phyloP scores from a whole-genome alignment of 2,797 vertebrate species.

The Moxostoma hubbsi region DNA sequence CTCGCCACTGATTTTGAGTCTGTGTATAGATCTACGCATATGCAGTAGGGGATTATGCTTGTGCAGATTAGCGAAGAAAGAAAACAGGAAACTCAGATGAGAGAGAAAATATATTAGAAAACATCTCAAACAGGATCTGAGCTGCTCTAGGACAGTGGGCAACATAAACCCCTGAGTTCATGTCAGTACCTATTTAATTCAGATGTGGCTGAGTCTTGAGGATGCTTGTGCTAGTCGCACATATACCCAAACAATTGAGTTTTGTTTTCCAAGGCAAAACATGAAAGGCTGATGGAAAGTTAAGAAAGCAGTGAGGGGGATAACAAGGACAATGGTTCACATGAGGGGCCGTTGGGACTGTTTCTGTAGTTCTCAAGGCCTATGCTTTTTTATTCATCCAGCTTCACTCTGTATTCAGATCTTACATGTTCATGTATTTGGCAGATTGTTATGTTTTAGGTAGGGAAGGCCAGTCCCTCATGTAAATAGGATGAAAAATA shows the following conservation, averaged over 20 bases:
- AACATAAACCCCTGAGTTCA: not conserved
- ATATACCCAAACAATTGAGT: slow-evolving; percentile 5
- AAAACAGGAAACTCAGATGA: slow-evolving; percentile 19
- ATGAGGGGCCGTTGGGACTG: slow-evolving; percentile 63
- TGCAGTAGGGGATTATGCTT: not conserved
- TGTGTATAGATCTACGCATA: not conserved
- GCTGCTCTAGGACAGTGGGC: slow-evolving; percentile 16
- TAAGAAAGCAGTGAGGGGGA: slow-evolving; percentile 45
- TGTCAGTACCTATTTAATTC: slow-evolving; percentile 29
- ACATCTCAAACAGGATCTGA: slow-evolving; percentile 14
- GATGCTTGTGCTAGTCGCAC: not conserved
- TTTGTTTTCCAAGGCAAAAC: slow-evolving; percentile 13
- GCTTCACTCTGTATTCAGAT: too few relatives aligned
- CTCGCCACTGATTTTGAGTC: too few relatives aligned
- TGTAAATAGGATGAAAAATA: too few relatives aligned
- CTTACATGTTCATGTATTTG: too few relatives aligned
- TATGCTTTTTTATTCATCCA: too few relatives aligned
- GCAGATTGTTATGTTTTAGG: too few relatives aligned
- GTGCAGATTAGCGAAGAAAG: slow-evolving; percentile 6
- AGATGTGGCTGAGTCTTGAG: not conserved
- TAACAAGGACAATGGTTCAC: slow-evolving; percentile 66
- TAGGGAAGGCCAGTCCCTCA: too few relatives aligned
- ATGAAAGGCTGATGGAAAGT: slow-evolving; percentile 20
- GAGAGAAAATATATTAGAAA: slow-evolving; percentile 31
- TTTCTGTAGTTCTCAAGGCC: slow-evolving; percentile 40